phyloP scores from a whole-genome alignment of 2,113 vertebrate genomes.

The Clarias macrocephalus region DNA sequence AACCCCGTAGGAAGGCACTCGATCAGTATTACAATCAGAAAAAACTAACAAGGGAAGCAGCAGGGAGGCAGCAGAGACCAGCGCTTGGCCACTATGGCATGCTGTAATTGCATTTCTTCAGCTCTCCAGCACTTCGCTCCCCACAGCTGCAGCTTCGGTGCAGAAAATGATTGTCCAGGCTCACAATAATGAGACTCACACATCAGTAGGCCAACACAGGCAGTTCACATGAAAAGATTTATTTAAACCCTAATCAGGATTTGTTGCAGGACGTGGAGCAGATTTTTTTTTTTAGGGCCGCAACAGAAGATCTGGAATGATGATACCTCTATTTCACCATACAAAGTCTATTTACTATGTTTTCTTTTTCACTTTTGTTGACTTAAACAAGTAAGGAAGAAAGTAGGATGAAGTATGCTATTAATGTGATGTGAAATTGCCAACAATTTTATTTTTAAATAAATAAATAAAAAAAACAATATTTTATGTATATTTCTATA shows the following conservation, averaged over 20 bases:
- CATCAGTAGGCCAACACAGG: constrained; percentile 7
- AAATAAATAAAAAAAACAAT: too few species aligned
- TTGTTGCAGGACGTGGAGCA: not conserved
- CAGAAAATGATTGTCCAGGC: not conserved
- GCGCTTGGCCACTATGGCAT: not conserved
- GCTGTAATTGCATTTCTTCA: constrained; percentile 20
- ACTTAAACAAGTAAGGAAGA: not conserved
- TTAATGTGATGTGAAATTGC: not conserved
- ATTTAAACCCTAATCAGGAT: constrained; percentile 5
- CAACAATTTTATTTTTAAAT: too few species aligned
- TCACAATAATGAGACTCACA: constrained; percentile 23
- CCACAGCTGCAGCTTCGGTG: not conserved
- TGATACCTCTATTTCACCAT: not conserved
- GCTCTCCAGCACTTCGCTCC: constrained; percentile 19
- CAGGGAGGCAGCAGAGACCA: constrained; percentile 47
- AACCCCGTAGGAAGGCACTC: constrained; percentile 9
- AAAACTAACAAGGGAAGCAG: constrained; percentile 35
- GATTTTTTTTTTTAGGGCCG: not conserved
- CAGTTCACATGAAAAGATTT: constrained; percentile 16
- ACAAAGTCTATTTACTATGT: not conserved
- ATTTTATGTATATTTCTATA: too few species aligned
- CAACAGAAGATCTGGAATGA: constrained; percentile 10
- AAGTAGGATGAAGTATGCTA: not conserved
- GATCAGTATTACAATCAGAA: constrained; percentile 38
- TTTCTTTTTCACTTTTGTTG: not conserved